Evolutionary conservation across 2,797 vertebrate genomes (phyloP).

Genomic region (Heterohyrax brucei): DNA sequence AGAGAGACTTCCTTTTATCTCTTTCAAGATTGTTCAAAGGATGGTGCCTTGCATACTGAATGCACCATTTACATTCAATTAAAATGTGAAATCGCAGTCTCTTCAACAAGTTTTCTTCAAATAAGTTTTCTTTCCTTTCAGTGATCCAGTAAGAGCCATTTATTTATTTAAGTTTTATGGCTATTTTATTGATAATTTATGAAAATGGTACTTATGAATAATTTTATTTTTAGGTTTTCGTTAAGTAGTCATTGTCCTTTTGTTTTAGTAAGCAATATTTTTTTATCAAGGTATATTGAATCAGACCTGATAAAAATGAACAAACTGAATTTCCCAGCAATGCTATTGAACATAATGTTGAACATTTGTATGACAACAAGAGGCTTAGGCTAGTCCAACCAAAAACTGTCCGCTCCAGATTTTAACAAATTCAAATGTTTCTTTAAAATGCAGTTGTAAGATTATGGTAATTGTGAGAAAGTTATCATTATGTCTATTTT

Average conservation of each 20-base stretch:
- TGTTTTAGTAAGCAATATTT: conserved; percentile 69
- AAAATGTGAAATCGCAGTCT: conserved; percentile 72
- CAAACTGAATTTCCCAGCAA: neutral
- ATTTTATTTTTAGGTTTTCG: conserved; percentile 56
- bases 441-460: neutral
- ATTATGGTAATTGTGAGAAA: conserved; percentile 5
- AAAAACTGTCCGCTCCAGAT: neutral
- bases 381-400: conserved; percentile 13
- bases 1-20: conserved; percentile 67
- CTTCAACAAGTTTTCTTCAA: conserved; percentile 67
- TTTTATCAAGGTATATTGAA: conserved; percentile 59
- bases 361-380: conserved; percentile 54
- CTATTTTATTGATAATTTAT: conserved; percentile 79
- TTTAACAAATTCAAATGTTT: neutral
- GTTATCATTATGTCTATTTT: neutral
- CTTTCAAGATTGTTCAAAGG: conserved; percentile 77
- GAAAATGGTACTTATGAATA: conserved; percentile 75
- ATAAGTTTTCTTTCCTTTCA: conserved; percentile 64
- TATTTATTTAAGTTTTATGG: conserved; percentile 62
- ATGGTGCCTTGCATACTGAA: conserved; percentile 78
- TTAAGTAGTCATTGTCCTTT: conserved; percentile 10
- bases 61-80: conserved; percentile 84
- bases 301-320: conserved; percentile 43
- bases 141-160: conserved; percentile 74
- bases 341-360: conserved; percentile 56